phyloP scores from a whole-genome alignment of 2,888 invertebrate species.

The Trissoscelio sp. region DNA sequence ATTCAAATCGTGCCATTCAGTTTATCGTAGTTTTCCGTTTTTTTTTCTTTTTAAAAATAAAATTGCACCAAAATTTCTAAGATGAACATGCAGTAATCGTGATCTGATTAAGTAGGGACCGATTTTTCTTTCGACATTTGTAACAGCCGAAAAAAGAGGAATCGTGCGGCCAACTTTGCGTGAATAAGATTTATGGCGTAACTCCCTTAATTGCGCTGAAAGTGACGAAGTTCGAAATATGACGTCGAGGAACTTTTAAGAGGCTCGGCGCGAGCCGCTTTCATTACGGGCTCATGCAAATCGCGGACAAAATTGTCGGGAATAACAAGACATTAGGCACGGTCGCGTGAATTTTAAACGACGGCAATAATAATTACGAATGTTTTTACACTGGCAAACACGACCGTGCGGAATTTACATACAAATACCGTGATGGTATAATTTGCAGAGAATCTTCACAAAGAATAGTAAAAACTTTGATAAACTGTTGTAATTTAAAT shows the following conservation, averaged over 20 bases:
- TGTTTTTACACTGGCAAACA: slow-evolving; percentile 36
- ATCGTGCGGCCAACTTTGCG: slow-evolving; percentile 6
- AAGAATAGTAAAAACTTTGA: too few species aligned
- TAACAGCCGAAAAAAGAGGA: not conserved
- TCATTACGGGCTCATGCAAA: slow-evolving; percentile 41
- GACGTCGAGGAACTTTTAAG: slow-evolving; percentile 39
- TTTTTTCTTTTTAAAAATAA: not conserved
- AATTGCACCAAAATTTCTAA: not conserved
- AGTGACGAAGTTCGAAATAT: slow-evolving; percentile 32
- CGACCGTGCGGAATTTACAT: too few species aligned
- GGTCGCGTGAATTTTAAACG: slow-evolving; percentile 22
- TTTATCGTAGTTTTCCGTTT: not conserved
- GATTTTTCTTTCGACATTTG: not conserved
- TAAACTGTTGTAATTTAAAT: too few species aligned
- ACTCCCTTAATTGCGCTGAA: slow-evolving; percentile 38
- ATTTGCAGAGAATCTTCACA: too few species aligned
- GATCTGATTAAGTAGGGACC: too few species aligned
- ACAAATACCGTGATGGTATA: too few species aligned
- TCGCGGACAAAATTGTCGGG: slow-evolving; percentile 29
- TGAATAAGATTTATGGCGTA: slow-evolving; percentile 31
- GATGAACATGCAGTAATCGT: too few species aligned
- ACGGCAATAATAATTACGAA: slow-evolving; percentile 11
- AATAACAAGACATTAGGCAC: slow-evolving; percentile 39
- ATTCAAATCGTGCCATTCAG: not conserved
- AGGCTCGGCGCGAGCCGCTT: slow-evolving; percentile 16